phyloP scores from a whole-genome alignment of 2,888 invertebrate species.

The Callyntrura guangdongensis region DNA sequence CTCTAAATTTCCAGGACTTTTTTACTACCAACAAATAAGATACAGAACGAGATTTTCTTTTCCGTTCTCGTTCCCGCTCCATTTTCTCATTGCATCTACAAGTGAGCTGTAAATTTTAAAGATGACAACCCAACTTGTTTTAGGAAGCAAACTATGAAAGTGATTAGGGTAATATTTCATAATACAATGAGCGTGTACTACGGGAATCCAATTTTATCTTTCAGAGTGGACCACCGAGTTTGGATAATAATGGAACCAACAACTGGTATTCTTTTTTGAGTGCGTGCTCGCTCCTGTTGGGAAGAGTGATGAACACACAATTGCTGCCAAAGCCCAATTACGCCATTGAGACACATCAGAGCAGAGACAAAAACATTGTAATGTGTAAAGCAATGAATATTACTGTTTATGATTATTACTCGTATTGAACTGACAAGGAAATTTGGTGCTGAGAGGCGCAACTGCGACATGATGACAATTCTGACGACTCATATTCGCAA shows the following conservation, averaged over 20 bases:
- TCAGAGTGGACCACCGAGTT: background rate
- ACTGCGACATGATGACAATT: background rate
- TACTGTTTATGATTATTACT: slow-evolving; percentile 42
- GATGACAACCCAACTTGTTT: slow-evolving; percentile 16
- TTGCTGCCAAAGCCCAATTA: background rate
- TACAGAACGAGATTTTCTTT: background rate
- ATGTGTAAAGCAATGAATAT: slow-evolving; percentile 43
- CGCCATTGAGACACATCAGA: background rate
- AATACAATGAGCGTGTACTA: background rate
- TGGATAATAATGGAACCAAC: background rate
- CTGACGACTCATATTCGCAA: no score
- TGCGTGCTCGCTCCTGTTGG: background rate
- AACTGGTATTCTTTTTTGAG: background rate
- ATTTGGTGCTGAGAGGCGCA: background rate
- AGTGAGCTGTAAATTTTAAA: slow-evolving; percentile 28
- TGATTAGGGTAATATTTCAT: slow-evolving; percentile 70
- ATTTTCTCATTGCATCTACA: background rate
- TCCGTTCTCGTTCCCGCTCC: slow-evolving; percentile 15
- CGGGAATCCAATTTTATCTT: slow-evolving; percentile 56
- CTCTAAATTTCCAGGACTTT: background rate
- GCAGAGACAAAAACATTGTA: background rate
- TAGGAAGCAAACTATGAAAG: slow-evolving; percentile 28
- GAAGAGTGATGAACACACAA: background rate
- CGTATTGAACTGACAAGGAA: slow-evolving; percentile 24
- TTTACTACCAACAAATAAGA: background rate